Evolutionary conservation across 2,113 vertebrate genomes (phyloP), one percentile per base, ranked within the genome.

Genomic region (Lampris megalopsis): DNA sequence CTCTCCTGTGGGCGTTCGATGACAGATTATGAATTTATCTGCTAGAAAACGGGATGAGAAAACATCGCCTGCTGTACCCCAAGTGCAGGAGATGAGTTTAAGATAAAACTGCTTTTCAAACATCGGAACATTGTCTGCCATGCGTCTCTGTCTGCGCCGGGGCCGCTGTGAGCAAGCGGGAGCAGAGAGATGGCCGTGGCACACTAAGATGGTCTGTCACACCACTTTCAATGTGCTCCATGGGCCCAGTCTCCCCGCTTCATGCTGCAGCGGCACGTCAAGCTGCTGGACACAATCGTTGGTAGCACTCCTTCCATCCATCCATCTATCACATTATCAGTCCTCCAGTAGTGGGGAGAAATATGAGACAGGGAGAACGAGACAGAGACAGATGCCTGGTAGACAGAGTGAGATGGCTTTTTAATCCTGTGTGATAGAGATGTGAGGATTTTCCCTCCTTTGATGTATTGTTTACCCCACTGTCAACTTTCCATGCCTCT

Each of bases 101-200:
- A 90, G 91, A 92, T 92, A 94, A 89, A 86, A 77, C 35, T 1
- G 48, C 54, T 63, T 75, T 73, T 84, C 82, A 81, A 80, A 85
- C 82, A 66, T 47, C 42, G 48, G 66, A 83, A 84, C 66, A 5
- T 10, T 13, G 66, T 60, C 6, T 9, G 40, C 43, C 70, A 67
- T 65, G 73, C 45, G 52, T 70, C 50, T 77, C 69, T 87, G 52
- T 48, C 61, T 52, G 52, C 36, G 49, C 2, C 37, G 38, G n/a
- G 9, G 42, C 47, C n/a, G 50, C 50, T 53, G 50, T 53, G 49
- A 11, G 10, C 11, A 7, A 36, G 52, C 11, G 50, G 50, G 10
- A n/a, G 50, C 4, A 53, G 10, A 37, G 50, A 41, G 49, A 36
- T 6, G 54, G 64, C 37, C 47, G 35, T 41, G 50, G 41, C 56